phyloP scores from a whole-genome alignment of 1,140 invertebrate genomes.

The Nasonia vitripennis region DNA sequence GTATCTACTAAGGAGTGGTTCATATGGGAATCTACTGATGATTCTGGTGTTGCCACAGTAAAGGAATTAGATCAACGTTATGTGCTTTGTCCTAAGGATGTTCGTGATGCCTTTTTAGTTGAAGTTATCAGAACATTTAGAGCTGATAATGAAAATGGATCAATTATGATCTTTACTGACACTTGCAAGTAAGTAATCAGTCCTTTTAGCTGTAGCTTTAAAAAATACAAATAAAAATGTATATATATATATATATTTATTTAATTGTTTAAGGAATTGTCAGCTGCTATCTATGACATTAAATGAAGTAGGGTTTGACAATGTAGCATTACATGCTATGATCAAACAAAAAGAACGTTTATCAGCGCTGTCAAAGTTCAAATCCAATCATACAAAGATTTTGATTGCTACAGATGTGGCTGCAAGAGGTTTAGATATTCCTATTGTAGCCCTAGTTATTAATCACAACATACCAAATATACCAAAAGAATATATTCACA shows the following conservation, averaged over 20 bases:
- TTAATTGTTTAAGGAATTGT: conserved; percentile 80
- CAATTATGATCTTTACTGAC: conserved; percentile 94
- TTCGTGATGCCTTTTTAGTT: conserved; percentile 95
- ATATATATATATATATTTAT: neutral
- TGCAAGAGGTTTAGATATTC: conserved; percentile 93
- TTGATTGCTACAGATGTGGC: conserved; percentile 98
- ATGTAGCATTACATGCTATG: conserved; percentile 91
- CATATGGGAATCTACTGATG: conserved; percentile 81
- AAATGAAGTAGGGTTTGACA: conserved; percentile 89
- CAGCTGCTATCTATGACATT: conserved; percentile 90
- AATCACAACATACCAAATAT: conserved; percentile 94
- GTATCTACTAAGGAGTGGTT: conserved; percentile 79
- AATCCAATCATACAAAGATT: conserved; percentile 89
- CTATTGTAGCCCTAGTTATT: conserved; percentile 92
- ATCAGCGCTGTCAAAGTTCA: conserved; percentile 87
- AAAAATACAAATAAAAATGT: conserved; percentile 7
- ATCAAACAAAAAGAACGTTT: conserved; percentile 88
- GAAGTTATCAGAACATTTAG: conserved; percentile 89
- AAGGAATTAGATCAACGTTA: conserved; percentile 92
- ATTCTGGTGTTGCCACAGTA: conserved; percentile 85
- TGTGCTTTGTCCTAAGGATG: conserved; percentile 90
- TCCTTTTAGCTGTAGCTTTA: neutral
- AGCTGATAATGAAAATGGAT: conserved; percentile 82
- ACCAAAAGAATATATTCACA: conserved; percentile 96
- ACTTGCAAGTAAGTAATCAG: conserved; percentile 89